Evolutionary conservation across 2,797 vertebrate genomes (phyloP).

Genomic region (Prunella strophiata): DNA sequence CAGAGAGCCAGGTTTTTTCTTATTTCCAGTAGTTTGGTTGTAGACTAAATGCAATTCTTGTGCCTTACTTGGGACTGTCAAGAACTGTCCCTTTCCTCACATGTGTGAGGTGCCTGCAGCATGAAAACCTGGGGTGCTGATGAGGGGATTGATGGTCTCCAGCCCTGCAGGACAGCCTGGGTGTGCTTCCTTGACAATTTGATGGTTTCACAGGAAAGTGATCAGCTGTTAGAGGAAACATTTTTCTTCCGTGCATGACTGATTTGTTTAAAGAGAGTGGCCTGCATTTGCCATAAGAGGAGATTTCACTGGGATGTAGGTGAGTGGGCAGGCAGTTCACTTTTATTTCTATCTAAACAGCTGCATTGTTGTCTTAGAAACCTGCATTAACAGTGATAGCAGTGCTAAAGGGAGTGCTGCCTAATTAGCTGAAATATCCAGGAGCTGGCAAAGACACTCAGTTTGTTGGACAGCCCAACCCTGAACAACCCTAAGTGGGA

Average conservation of each 20-base stretch:
- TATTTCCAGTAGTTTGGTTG: not conserved
- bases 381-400: not conserved
- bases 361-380: not conserved
- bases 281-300: not conserved
- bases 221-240: not conserved
- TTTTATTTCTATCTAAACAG: not conserved
- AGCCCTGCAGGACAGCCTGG: not conserved
- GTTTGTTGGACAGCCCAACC: not conserved
- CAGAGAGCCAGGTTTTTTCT: not conserved
- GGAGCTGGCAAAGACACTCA: not conserved
- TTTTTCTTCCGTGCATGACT: not conserved
- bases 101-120: not conserved
- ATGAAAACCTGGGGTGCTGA: not conserved
- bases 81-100: not conserved
- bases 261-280: not conserved
- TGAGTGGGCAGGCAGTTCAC: not conserved
- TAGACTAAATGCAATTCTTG: not conserved
- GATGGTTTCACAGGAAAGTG: not conserved
- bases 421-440: not conserved
- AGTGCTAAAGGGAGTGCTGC: not conserved
- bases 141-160: not conserved
- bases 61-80: not conserved
- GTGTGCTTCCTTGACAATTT: not conserved
- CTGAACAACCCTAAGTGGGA: not conserved
- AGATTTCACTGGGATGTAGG: not conserved